Base-by-base conservation (phyloP, 1,140 invertebrate genomes). In the Sinella curviseta region DNA sequence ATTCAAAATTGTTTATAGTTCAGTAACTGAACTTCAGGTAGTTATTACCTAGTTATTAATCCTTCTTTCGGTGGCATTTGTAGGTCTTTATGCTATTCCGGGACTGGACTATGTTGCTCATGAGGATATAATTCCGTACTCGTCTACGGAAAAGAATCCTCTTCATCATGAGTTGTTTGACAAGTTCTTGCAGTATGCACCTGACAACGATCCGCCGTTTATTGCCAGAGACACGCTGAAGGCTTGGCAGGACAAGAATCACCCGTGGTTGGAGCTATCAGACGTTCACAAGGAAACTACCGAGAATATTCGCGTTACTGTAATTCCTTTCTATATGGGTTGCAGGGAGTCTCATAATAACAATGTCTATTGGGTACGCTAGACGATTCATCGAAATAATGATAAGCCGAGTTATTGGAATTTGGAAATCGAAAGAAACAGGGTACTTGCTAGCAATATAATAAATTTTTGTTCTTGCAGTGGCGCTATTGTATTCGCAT, bases 281-380 rank as follows among this genome's bases (percentile, higher is more conserved):
- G 96, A 98, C 88, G 97, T 99, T n/a, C 96, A 98, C 86, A 94
- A 96, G 86, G 96, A 99, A 89, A 99, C 96, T 0, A 99, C 97
- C 0, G 96, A 99, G 87, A 94, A 94, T 86, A 93, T 99, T 82
- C 89, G 97, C 26, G 93, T 99, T 4, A 99, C 97, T 14, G 97
- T 98, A 1, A 99, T 98, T 86, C 97, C 97, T 1, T 99, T 99
- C 88, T 99, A 97, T 86, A 97, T 97, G 94, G 95, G 95, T 33
- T 96, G 94, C 84, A 90, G 95, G 82, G 94, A 95, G 85, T 93
- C 93, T 65, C 95, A 96, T 85, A 93, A 93, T 76, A 93, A 92
- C 48, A 92, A 93, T 48, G 94, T 96, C n/a, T 96, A 96, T 87
- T 97, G 95, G 95, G 95, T 96, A 88, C 87, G 87, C 20, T 77